A percentile compares a stretch with the other conserved stretches of the same genome.
Evolutionary conservation across 2,888 invertebrate genomes (phyloP).

Genomic region (Teleiodes luculella): DNA sequence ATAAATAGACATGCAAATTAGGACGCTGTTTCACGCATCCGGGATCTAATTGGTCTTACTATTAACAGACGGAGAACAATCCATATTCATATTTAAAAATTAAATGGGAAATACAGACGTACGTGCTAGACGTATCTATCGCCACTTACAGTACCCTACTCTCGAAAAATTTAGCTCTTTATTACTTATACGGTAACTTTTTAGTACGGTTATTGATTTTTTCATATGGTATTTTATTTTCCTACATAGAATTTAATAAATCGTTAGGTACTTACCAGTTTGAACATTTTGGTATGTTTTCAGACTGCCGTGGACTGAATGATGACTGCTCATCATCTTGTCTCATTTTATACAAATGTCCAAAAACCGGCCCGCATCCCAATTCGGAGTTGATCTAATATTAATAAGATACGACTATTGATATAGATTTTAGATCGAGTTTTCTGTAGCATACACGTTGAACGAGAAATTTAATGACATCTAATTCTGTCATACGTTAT

Average conservation of each 20-base stretch:
- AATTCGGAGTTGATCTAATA: constrained; percentile 20
- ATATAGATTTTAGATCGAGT: constrained; percentile 17
- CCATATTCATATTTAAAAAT: not conserved
- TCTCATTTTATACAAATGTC: constrained; percentile 27
- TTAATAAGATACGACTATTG: constrained; percentile 17
- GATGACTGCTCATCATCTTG: constrained; percentile 25
- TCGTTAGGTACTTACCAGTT: constrained; percentile 30
- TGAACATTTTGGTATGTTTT: constrained; percentile 30
- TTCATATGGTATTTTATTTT: not conserved
- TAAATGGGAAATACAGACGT: not conserved
- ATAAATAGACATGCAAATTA: not conserved
- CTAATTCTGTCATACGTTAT: constrained; percentile 24
- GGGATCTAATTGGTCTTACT: constrained; percentile 1
- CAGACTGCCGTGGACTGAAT: constrained; percentile 28
- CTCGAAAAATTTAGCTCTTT: too few species aligned
- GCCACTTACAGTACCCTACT: too few species aligned
- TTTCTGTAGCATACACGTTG: constrained; percentile 16
- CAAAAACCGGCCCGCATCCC: constrained; percentile 28
- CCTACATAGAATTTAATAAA: not conserved
- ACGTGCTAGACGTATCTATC: too few species aligned
- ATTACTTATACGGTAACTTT: too few species aligned
- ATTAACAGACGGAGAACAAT: not conserved
- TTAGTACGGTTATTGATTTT: too few species aligned
- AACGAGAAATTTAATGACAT: constrained; percentile 16
- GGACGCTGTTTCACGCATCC: not conserved